Base-by-base conservation (phyloP, 2,113 vertebrate genomes). In the Pholis gunnellus region DNA sequence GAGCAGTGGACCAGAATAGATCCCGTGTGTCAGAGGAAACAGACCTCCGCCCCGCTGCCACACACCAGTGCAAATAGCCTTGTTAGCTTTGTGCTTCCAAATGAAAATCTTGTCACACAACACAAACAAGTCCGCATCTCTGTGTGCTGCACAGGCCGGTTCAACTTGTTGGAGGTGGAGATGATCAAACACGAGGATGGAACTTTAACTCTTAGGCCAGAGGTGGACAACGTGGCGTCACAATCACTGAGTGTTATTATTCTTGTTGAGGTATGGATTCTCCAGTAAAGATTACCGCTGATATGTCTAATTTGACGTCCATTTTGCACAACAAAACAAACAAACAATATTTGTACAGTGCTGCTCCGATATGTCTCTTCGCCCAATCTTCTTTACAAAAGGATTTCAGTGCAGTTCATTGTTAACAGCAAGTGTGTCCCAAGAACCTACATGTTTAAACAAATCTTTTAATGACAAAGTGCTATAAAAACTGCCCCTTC, bases 61-160 rank as follows among this genome's bases (percentile, higher is more conserved):
- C 67, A 79, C 61, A 74, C 15, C 20, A 83, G 15, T 15, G 74
- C 25, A 81, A 86, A 87, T 63, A 83, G 56, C 69, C 64, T 4
- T 65, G 82, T 85, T 81, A 77, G 74, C 70, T 81, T 71, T 86
- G 85, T 79, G 73, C 71, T 79, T 84, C 46, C 66, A 73, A 73
- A 81, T 69, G 57, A 80, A 88, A 89, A 69, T 78, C 70, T 60
- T 80, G 78, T 73, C 72, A 75, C 72, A 80, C 68, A 70, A 72
- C 20, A 61, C 67, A 80, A 61, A 80, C 44, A 65, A 70, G n/a
- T 61, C 72, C 10, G 15, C 18, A 52, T 65, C 9, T 78, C 82
- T 42, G 36, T 42, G 36, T 38, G 54, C 59, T 9, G 42, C 68
- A 71, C 13, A 25, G 22, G 34, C n/a, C 22, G 6, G 31, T 42